These are phyloP conservation scores for Andrena trimmerana DNA, from an alignment of 2,888 invertebrate genomes.

Conservation along the genomic window DNA sequence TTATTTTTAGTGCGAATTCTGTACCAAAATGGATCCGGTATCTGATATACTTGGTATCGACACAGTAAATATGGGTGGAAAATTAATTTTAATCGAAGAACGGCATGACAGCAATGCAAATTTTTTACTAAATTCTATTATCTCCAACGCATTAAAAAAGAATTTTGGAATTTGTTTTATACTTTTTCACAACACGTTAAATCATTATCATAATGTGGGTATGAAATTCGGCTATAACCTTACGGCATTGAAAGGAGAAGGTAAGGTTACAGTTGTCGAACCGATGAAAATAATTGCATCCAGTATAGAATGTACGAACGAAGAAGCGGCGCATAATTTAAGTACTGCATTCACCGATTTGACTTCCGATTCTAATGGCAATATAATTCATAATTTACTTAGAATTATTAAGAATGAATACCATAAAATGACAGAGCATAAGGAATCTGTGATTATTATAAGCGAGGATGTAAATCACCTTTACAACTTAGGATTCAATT, in stretches of 20 bases:
- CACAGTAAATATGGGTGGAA: slow-evolving; percentile 86
- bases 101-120: slow-evolving; percentile 90
- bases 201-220: slow-evolving; percentile 91
- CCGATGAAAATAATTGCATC: slow-evolving; percentile 84
- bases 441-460: slow-evolving; percentile 87
- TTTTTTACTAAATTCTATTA: slow-evolving; percentile 89
- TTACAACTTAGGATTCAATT: slow-evolving; percentile 88
- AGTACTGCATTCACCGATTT: slow-evolving; percentile 10
- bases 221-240: slow-evolving; percentile 91
- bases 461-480: slow-evolving; percentile 91
- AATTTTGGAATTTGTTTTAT: slow-evolving; percentile 88
- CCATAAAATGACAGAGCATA: slow-evolving; percentile 81
- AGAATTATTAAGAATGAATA: slow-evolving; percentile 84
- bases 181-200: slow-evolving; percentile 89
- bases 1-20: slow-evolving; percentile 81
- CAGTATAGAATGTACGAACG: slow-evolving; percentile 11
- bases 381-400: slow-evolving; percentile 85
- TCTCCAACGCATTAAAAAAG: slow-evolving; percentile 88
- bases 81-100: slow-evolving; percentile 89
- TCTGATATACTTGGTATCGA: slow-evolving; percentile 89
- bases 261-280: slow-evolving; percentile 86
- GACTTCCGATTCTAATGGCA: slow-evolving; percentile 65
- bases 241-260: slow-evolving; percentile 85
- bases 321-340: not conserved
- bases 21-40: slow-evolving; percentile 86